Percentiles rank a stretch among this genome's conserved stretches.
These are phyloP conservation scores for Coelopa pilipes DNA, from an alignment of 2,888 invertebrate genomes.

Conservation along the genomic window DNA sequence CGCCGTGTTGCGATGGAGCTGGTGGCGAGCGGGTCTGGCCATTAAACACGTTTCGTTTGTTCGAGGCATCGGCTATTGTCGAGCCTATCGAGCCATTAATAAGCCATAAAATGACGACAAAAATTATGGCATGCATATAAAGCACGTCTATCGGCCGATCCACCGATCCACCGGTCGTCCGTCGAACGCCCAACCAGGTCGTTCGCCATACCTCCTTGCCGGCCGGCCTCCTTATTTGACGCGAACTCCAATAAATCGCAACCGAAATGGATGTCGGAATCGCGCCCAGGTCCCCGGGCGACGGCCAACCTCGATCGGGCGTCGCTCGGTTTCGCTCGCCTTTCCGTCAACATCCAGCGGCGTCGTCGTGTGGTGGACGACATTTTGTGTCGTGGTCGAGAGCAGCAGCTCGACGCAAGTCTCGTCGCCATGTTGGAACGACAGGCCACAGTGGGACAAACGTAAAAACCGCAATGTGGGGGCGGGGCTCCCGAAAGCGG, in stretches of 20 bases:
- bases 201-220: slow-evolving; percentile 25
- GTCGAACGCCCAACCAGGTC: slow-evolving; percentile 36
- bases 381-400: slow-evolving; percentile 20
- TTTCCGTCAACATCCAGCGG: slow-evolving; percentile 28
- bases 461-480: too few species aligned
- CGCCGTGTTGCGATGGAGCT: too few species aligned
- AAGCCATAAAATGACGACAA: slow-evolving; percentile 54
- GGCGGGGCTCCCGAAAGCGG: too few species aligned
- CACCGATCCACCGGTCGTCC: slow-evolving; percentile 44
- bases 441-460: too few species aligned
- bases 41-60: slow-evolving; percentile 30
- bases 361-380: slow-evolving; percentile 33
- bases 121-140: slow-evolving; percentile 33
- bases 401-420: neutral
- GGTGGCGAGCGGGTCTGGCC: neutral
- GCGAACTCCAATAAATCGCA: slow-evolving; percentile 35
- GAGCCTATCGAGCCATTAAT: slow-evolving; percentile 48
- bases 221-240: slow-evolving; percentile 29
- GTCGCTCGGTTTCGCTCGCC: slow-evolving; percentile 11
- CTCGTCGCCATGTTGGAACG: slow-evolving; percentile 22
- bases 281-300: neutral
- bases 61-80: slow-evolving; percentile 35
- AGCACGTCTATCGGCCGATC: slow-evolving; percentile 1
- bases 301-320: too few species aligned
- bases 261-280: slow-evolving; percentile 30